A percentile compares a stretch with the other conserved stretches of the same genome.
These are phyloP conservation scores for Chrysolina americana DNA, from an alignment of 2,888 invertebrate species.

Conservation along the genomic window DNA sequence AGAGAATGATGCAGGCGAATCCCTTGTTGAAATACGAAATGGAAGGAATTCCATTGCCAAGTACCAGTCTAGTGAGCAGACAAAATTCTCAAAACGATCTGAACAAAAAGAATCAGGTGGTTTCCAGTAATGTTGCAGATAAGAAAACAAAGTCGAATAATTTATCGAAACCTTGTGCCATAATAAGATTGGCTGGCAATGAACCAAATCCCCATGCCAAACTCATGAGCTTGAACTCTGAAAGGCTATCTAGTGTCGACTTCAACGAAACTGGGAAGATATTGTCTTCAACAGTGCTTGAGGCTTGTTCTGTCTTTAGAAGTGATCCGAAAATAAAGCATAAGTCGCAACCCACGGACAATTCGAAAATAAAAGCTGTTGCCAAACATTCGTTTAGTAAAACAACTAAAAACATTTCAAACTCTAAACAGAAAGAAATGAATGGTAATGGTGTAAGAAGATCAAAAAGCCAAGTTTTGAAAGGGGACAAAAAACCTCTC, in stretches of 20 bases:
- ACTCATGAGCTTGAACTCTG: conserved; percentile 19
- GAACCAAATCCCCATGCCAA: conserved; percentile 22
- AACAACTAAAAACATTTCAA: conserved; percentile 9
- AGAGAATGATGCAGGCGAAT: conserved; percentile 57
- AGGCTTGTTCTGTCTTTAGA: conserved; percentile 24
- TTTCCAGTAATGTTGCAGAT: neutral
- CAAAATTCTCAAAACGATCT: neutral
- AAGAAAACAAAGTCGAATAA: conserved; percentile 16
- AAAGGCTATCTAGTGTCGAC: conserved; percentile 35
- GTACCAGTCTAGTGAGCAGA: neutral
- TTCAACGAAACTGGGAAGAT: conserved; percentile 15
- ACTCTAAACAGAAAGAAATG: conserved; percentile 6
- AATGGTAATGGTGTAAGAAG: neutral
- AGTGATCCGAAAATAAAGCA: neutral
- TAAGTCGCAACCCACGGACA: neutral
- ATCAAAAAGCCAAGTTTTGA: neutral
- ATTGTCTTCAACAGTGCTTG: conserved; percentile 25
- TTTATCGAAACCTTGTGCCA: conserved; percentile 15
- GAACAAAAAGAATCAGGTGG: neutral
- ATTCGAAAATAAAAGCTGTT: neutral
- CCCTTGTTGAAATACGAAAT: conserved; percentile 54
- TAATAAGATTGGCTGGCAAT: conserved; percentile 23
- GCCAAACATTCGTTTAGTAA: neutral
- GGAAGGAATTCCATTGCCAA: conserved; percentile 34
- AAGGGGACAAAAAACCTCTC: conserved; percentile 23